Evolutionary conservation across 2,888 invertebrate genomes (phyloP).

Genomic region (Chrysodeixis includens): DNA sequence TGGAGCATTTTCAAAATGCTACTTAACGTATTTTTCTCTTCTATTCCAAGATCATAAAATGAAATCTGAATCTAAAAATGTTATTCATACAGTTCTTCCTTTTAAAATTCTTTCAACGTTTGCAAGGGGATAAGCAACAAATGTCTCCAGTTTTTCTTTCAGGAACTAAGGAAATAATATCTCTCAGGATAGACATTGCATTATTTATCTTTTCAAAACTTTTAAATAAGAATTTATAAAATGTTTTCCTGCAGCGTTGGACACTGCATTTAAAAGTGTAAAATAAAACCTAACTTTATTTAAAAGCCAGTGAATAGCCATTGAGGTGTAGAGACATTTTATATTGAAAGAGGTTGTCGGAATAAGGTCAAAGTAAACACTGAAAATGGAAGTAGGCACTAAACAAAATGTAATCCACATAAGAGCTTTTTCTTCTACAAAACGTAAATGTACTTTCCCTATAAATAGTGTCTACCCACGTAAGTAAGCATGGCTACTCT

Average conservation of each 20-base stretch:
- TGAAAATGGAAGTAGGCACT: slow-evolving; percentile 18
- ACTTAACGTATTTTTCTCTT: background rate
- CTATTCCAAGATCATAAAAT: background rate
- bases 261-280: background rate
- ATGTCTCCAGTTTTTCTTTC: slow-evolving; percentile 10
- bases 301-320: background rate
- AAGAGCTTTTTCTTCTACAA: slow-evolving; percentile 28
- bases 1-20: background rate
- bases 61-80: background rate
- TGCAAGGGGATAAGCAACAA: background rate
- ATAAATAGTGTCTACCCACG: background rate
- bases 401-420: slow-evolving; percentile 29
- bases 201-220: slow-evolving; percentile 8
- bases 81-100: background rate
- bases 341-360: background rate
- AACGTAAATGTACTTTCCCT: slow-evolving; percentile 5
- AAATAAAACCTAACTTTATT: background rate
- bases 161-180: slow-evolving; percentile 8
- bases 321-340: slow-evolving; percentile 3
- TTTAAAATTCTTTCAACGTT: slow-evolving; percentile 5
- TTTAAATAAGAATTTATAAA: background rate
- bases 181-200: slow-evolving; percentile 4
- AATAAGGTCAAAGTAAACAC: slow-evolving; percentile 13
- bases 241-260: background rate
- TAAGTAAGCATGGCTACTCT: background rate